Conservation (phyloP, 2,797 vertebrate genomes). For the Australoheros facetus region DNA sequence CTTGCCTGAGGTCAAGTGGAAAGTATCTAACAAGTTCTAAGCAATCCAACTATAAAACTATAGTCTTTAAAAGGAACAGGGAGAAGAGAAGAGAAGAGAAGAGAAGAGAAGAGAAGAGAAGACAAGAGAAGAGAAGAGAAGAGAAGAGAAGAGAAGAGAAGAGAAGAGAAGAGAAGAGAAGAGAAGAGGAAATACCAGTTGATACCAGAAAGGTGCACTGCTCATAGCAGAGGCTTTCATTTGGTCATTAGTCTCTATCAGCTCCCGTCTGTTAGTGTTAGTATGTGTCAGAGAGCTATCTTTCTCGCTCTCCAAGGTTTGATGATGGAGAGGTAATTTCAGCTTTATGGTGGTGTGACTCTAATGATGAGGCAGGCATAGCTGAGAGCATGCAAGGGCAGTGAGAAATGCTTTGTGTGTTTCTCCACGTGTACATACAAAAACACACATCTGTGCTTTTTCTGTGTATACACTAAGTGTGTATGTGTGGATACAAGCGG, state of each 20-base stretch:
- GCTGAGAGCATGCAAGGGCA: slow-evolving; percentile 41
- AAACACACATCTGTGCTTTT: slow-evolving; percentile 25
- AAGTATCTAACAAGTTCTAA: slow-evolving; percentile 16
- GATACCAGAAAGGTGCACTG: slow-evolving; percentile 46
- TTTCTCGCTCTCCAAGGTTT: slow-evolving; percentile 59
- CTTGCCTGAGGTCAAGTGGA: slow-evolving; percentile 38
- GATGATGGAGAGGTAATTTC: slow-evolving; percentile 75
- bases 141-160: background rate
- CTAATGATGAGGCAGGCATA: slow-evolving; percentile 61
- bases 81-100: background rate
- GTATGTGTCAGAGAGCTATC: slow-evolving; percentile 65
- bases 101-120: background rate
- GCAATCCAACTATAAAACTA: slow-evolving; percentile 4
- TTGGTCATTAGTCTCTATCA: slow-evolving; percentile 77
- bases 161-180: background rate
- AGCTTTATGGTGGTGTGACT: slow-evolving; percentile 60
- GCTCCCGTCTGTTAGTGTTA: slow-evolving; percentile 69
- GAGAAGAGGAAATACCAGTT: slow-evolving; percentile 14
- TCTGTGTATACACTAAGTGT: background rate
- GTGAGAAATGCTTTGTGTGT: slow-evolving; percentile 31
- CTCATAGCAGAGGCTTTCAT: slow-evolving; percentile 69
- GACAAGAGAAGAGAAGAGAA: background rate
- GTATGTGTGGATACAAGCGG: slow-evolving; percentile 6
- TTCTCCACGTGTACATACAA: background rate
- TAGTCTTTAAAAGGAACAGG: slow-evolving; percentile 7